These are phyloP conservation scores for Tachyglossus aculeatus DNA, from an alignment of 2,797 vertebrate species.

Conservation along the genomic window DNA sequence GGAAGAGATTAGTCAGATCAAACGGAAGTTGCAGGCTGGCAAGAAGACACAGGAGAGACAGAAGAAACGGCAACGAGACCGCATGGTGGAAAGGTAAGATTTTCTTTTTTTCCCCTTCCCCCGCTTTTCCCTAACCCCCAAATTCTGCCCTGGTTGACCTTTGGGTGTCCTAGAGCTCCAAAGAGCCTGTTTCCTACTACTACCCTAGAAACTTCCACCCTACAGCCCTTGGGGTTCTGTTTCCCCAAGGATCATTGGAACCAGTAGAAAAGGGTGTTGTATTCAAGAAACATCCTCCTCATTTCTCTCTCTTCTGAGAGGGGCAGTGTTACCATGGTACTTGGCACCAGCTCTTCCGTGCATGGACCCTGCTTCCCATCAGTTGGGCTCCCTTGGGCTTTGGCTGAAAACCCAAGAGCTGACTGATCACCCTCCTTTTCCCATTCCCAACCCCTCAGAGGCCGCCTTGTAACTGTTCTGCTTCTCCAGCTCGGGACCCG, in stretches of 20 bases:
- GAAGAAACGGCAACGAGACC: slow-evolving; percentile 84
- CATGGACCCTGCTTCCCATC: slow-evolving; percentile 64
- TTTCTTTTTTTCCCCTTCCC: not conserved
- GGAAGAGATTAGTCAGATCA: slow-evolving; percentile 76
- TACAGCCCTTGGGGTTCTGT: not conserved
- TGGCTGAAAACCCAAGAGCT: not conserved
- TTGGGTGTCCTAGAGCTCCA: slow-evolving; percentile 34
- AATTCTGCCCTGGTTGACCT: too few relatives aligned
- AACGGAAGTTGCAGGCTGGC: slow-evolving; percentile 73
- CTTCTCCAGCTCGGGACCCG: slow-evolving; percentile 42
- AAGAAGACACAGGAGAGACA: slow-evolving; percentile 84
- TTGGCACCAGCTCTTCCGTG: slow-evolving; percentile 51
- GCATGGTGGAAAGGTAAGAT: slow-evolving; percentile 89
- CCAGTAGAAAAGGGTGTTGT: not conserved
- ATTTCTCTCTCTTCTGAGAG: slow-evolving; percentile 26
- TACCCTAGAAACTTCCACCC: not conserved
- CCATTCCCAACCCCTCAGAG: slow-evolving; percentile 48
- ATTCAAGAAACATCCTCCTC: not conserved
- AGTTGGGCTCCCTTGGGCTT: slow-evolving; percentile 44
- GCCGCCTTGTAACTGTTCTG: slow-evolving; percentile 42
- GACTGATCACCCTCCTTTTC: slow-evolving; percentile 24
- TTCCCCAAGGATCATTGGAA: not conserved
- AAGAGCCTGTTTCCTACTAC: too few relatives aligned
- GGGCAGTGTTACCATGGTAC: slow-evolving; percentile 23
- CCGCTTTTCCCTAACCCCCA: too few relatives aligned